phyloP scores from a whole-genome alignment of 2,113 vertebrate species.

The Irena cyanogastra region DNA sequence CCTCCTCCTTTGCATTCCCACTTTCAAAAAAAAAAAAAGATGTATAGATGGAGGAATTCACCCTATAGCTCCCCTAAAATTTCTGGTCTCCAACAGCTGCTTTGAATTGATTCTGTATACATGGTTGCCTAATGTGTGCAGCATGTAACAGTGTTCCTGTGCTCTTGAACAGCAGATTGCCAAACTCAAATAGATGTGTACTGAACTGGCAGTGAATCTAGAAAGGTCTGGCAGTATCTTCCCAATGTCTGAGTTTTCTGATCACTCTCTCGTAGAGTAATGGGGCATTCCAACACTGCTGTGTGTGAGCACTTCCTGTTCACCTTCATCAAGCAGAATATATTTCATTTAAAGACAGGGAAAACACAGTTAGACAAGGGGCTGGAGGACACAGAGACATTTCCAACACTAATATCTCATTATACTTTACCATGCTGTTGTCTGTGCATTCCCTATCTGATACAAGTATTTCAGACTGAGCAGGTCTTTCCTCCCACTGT shows the following conservation, averaged over 20 bases:
- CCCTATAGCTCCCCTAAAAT: neutral
- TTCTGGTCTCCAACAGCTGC: conserved; percentile 36
- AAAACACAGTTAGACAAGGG: neutral
- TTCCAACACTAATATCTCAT: neutral
- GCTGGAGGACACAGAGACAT: neutral
- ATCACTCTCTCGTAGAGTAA: neutral
- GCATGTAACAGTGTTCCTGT: neutral
- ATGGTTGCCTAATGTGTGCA: conserved; percentile 5
- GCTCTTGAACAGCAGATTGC: neutral
- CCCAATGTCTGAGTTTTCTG: neutral
- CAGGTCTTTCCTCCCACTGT: neutral
- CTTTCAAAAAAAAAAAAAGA: neutral
- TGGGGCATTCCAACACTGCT: neutral
- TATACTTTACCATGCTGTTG: neutral
- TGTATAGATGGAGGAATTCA: neutral
- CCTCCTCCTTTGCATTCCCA: conserved; percentile 41
- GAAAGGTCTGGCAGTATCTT: neutral
- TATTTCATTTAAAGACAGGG: neutral
- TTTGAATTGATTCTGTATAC: conserved; percentile 23
- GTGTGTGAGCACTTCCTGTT: neutral
- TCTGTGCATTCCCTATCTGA: neutral
- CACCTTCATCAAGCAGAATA: neutral
- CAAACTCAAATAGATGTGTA: neutral
- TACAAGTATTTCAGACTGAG: neutral
- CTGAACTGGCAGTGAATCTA: neutral